phyloP scores from a whole-genome alignment of 2,888 invertebrate species.

The Mechanitis messenoides region DNA sequence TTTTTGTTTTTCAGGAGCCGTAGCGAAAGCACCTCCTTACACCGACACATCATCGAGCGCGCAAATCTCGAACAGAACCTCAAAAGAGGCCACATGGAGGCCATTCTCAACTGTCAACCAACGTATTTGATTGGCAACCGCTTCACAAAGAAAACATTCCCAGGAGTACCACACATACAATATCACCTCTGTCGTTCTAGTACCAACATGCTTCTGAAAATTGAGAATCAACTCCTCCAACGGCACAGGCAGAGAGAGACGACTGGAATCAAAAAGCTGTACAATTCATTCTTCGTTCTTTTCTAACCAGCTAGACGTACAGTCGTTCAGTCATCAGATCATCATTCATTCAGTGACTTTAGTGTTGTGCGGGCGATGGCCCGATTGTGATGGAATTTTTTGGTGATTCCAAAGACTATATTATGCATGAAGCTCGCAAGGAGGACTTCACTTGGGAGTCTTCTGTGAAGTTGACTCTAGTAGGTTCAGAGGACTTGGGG shows the following conservation, averaged over 20 bases:
- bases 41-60: slow-evolving; percentile 31
- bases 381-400: slow-evolving; percentile 60
- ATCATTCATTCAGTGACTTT: slow-evolving; percentile 54
- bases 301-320: slow-evolving; percentile 78
- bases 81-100: slow-evolving; percentile 54
- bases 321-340: slow-evolving; percentile 40
- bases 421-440: slow-evolving; percentile 60
- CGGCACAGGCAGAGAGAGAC: slow-evolving; percentile 89
- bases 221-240: slow-evolving; percentile 85
- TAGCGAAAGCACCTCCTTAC: slow-evolving; percentile 45
- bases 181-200: slow-evolving; percentile 52
- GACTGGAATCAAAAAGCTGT: slow-evolving; percentile 89
- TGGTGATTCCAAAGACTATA: slow-evolving; percentile 46
- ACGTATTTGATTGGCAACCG: slow-evolving; percentile 53
- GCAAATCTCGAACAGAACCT: slow-evolving; percentile 35
- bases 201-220: slow-evolving; percentile 81
- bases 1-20: slow-evolving; percentile 56
- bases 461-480: slow-evolving; percentile 51
- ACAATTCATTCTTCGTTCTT: slow-evolving; percentile 91
- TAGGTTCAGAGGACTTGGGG: slow-evolving; percentile 59
- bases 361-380: slow-evolving; percentile 48
- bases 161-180: slow-evolving; percentile 52
- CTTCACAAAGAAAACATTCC: slow-evolving; percentile 48
- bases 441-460: slow-evolving; percentile 65
- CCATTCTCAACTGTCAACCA: slow-evolving; percentile 42